phyloP scores from a whole-genome alignment of 2,888 invertebrate genomes.

The Brachypalpus laphriformis region DNA sequence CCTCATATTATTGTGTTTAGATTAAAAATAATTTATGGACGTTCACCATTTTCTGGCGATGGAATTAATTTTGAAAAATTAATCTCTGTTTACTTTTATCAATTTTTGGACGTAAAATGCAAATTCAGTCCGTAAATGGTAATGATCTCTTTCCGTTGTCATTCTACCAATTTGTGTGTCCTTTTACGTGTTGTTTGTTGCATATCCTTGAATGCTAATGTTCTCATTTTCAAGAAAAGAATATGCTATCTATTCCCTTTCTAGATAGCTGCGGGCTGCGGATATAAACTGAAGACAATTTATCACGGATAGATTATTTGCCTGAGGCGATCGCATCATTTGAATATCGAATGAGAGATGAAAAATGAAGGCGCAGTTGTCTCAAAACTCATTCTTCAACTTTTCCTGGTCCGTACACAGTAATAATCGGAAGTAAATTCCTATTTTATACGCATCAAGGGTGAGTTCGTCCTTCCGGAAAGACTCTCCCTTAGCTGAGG shows the following conservation, averaged over 20 bases:
- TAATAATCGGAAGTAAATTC: constrained; percentile 65
- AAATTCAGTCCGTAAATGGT: constrained; percentile 38
- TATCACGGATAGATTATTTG: constrained; percentile 65
- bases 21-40: constrained; percentile 3
- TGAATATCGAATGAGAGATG: constrained; percentile 62
- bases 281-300: constrained; percentile 57
- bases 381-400: constrained; percentile 51
- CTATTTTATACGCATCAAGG: constrained; percentile 63
- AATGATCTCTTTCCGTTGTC: constrained; percentile 56
- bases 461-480: constrained; percentile 57
- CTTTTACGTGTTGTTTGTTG: background rate
- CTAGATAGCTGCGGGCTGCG: constrained; percentile 46
- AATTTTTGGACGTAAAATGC: constrained; percentile 41
- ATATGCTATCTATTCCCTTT: background rate
- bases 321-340: constrained; percentile 70
- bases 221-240: constrained; percentile 30
- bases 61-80: constrained; percentile 29
- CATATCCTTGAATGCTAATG: constrained; percentile 58
- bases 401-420: constrained; percentile 10
- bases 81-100: constrained; percentile 50
- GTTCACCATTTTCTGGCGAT: background rate
- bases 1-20: background rate
- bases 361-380: constrained; percentile 53
- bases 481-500: constrained; percentile 25
- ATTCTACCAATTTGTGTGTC: constrained; percentile 44